phyloP scores from a whole-genome alignment of 2,888 invertebrate genomes.

The Polia nebulosa region DNA sequence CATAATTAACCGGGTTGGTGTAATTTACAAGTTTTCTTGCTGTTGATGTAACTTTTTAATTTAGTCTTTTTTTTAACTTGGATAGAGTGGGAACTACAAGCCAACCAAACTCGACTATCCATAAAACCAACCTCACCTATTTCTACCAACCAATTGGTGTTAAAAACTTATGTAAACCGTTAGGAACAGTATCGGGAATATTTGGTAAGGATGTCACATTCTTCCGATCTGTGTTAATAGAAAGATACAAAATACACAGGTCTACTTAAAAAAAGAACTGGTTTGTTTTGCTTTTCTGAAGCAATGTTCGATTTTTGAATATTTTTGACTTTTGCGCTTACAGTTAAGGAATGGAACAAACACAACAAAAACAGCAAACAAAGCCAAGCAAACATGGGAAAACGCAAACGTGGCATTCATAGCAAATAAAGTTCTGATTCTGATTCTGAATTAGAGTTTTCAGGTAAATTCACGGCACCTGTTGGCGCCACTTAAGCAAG shows the following conservation, averaged over 20 bases:
- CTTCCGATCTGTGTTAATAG: constrained; percentile 18
- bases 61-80: background rate
- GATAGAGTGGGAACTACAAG: background rate
- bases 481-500: no score
- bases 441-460: no score
- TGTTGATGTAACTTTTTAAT: background rate
- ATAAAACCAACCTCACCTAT: background rate
- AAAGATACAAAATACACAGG: constrained; percentile 24
- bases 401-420: no score
- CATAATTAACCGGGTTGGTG: constrained; percentile 48
- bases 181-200: background rate
- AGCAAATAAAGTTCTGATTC: no score
- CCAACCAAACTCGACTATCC: background rate
- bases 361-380: no score
- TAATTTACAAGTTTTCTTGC: constrained; percentile 30
- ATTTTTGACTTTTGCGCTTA: no score
- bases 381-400: no score
- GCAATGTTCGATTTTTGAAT: constrained; percentile 13
- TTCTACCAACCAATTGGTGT: constrained; percentile 1
- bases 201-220: constrained; percentile 31
- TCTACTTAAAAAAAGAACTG: background rate
- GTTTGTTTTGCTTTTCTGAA: background rate
- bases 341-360: no score
- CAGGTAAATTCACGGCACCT: no score
- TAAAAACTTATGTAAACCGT: constrained; percentile 8